phyloP scores from a whole-genome alignment of 2,797 vertebrate species.

The Sylvia borin region DNA sequence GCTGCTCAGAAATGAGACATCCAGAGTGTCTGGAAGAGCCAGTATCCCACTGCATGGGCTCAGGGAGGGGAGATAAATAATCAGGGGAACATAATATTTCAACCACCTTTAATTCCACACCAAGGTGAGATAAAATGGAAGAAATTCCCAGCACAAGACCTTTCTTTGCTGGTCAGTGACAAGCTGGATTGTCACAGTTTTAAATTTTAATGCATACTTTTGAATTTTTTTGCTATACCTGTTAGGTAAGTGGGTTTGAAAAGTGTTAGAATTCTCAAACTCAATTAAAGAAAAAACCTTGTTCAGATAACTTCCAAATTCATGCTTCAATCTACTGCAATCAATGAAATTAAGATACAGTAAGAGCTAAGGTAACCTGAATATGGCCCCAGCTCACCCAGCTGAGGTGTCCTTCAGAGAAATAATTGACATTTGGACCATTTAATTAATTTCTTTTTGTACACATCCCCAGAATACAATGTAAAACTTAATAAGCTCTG shows the following conservation, averaged over 20 bases:
- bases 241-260: neutral
- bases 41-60: neutral
- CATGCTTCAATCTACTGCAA: neutral
- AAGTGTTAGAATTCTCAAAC: neutral
- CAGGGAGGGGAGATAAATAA: neutral
- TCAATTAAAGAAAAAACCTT: neutral
- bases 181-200: neutral
- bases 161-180: neutral
- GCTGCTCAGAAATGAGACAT: neutral
- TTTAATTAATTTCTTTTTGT: neutral
- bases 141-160: neutral
- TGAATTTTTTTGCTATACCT: neutral
- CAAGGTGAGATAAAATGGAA: neutral
- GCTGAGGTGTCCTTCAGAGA: accelerated
- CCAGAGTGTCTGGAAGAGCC: neutral
- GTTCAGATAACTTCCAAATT: neutral
- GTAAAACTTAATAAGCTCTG: neutral
- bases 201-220: neutral
- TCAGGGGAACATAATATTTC: neutral
- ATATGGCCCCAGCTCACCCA: neutral
- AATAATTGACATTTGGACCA: neutral
- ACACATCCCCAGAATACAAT: neutral
- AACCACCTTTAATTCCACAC: neutral
- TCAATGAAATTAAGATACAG: neutral
- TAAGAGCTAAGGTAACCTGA: neutral